These are phyloP conservation scores for Eulemur rufifrons DNA, from an alignment of 2,113 vertebrate genomes.

Conservation along the genomic window DNA sequence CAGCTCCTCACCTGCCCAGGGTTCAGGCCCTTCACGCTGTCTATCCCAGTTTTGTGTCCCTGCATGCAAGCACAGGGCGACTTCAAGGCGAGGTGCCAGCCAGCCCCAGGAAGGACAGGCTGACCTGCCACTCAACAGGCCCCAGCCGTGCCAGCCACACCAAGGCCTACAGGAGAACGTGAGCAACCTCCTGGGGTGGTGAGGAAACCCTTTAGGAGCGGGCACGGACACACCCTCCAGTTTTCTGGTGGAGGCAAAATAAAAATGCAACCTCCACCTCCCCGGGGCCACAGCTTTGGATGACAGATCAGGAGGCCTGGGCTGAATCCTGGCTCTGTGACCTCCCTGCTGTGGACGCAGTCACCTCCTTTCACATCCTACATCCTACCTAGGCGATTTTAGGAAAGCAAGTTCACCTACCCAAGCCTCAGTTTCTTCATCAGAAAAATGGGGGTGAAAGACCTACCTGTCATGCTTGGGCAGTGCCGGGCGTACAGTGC, in stretches of 20 bases:
- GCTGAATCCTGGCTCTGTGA: background rate
- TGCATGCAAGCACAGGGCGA: background rate
- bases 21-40: background rate
- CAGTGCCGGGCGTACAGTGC: background rate
- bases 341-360: background rate
- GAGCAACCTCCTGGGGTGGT: fast-evolving
- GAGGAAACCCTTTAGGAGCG: fast-evolving
- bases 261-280: background rate
- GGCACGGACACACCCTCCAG: fast-evolving
- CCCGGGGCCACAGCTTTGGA: background rate
- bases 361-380: background rate
- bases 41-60: background rate
- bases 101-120: background rate
- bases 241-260: background rate
- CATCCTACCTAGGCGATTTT: background rate
- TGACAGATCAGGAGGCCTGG: background rate
- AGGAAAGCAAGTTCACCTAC: background rate
- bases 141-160: background rate
- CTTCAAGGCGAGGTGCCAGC: background rate
- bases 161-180: fast-evolving
- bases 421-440: background rate
- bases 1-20: background rate
- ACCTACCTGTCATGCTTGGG: background rate
- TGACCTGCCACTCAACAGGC: no score
- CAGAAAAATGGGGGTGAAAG: background rate